Evolutionary conservation across 2,888 invertebrate genomes (phyloP).

Genomic region (Drosophila prolongata): DNA sequence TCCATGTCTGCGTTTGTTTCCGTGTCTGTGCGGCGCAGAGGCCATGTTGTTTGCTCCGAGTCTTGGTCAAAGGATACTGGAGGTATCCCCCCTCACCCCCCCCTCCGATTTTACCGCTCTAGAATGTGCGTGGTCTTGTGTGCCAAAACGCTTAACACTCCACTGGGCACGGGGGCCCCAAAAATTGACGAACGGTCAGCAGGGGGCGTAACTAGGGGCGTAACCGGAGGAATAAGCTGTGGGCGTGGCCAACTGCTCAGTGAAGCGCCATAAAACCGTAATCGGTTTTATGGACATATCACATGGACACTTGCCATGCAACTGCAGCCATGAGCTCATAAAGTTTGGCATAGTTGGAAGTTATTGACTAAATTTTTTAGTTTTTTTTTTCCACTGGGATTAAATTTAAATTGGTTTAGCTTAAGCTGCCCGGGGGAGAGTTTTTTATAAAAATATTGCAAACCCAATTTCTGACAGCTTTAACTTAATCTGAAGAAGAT

Average conservation of each 20-base stretch:
- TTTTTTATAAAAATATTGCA: no score
- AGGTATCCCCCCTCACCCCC: not conserved
- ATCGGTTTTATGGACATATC: constrained; percentile 54
- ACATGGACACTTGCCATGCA: constrained; percentile 38
- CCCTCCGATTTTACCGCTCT: not conserved
- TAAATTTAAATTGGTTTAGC: not conserved
- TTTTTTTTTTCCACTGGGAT: not conserved
- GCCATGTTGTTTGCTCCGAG: constrained; percentile 42
- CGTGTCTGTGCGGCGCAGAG: constrained; percentile 12
- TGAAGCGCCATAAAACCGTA: constrained; percentile 53
- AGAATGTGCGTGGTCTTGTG: constrained; percentile 9
- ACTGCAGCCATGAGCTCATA: constrained; percentile 26
- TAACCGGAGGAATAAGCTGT: not conserved
- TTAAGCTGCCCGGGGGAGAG: no score
- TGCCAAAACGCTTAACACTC: constrained; percentile 66
- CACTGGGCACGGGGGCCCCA: constrained; percentile 50
- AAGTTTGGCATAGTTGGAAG: constrained; percentile 2
- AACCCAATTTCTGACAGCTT: no score
- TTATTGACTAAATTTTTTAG: no score
- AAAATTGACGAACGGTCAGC: constrained; percentile 19
- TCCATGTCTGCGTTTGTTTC: constrained; percentile 28
- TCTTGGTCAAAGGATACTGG: constrained; percentile 22
- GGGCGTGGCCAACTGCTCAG: constrained; percentile 15
- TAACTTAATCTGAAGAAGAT: no score
- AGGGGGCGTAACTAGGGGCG: constrained; percentile 1